phyloP scores from a whole-genome alignment of 1,140 invertebrate genomes.

The Plutomurus gul region DNA sequence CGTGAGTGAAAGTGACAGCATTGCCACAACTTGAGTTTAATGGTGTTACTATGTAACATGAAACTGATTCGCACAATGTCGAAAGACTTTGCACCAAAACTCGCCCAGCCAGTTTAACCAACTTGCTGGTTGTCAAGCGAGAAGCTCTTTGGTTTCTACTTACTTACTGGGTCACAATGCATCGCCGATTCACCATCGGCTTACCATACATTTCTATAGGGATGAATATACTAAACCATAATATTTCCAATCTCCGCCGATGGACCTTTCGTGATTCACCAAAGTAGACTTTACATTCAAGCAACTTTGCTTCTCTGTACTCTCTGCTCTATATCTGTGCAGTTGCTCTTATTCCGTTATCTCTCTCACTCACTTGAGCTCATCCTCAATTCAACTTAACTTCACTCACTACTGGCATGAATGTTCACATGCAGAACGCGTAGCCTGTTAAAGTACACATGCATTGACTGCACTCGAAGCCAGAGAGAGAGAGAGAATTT shows the following conservation, averaged over 20 bases:
- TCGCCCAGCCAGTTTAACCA: neutral
- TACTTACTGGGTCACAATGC: neutral
- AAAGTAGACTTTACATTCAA: neutral
- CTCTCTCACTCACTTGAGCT: neutral
- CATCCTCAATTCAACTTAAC: neutral
- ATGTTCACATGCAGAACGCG: too few species aligned
- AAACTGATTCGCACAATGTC: slow-evolving; percentile 3
- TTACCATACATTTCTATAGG: neutral
- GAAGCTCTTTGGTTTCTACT: neutral
- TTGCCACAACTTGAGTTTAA: slow-evolving; percentile 10
- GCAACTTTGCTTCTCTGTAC: neutral
- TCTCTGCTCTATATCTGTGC: neutral
- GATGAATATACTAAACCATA: neutral
- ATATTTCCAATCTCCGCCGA: slow-evolving; percentile 5
- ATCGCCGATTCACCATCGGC: neutral
- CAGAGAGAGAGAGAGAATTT: too few species aligned
- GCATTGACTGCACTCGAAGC: too few species aligned
- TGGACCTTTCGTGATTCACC: neutral
- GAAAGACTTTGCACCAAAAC: neutral
- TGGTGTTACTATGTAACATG: slow-evolving; percentile 13
- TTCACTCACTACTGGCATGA: too few species aligned
- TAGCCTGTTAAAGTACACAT: too few species aligned
- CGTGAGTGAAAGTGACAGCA: neutral
- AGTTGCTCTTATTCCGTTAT: neutral
- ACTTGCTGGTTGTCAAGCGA: neutral